Percentiles rank a stretch among this genome's conserved stretches.
phyloP scores from a whole-genome alignment of 2,797 vertebrate species.

The Myotis myotis region DNA sequence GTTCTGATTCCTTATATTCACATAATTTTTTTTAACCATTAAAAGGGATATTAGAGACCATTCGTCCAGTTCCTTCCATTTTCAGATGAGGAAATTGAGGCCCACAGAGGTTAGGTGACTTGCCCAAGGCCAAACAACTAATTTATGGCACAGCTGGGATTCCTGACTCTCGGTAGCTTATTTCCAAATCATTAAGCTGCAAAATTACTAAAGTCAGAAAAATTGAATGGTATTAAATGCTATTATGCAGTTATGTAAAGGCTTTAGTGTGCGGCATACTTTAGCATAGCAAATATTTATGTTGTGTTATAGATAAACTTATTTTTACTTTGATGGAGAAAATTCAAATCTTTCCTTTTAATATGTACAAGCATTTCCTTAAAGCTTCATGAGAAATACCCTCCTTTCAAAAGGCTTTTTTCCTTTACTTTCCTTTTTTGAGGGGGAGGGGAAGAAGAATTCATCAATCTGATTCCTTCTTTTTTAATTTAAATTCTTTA shows the following conservation, averaged over 20 bases:
- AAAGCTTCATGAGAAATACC: neutral
- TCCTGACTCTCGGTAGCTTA: neutral
- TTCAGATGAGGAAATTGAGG: conserved; percentile 37
- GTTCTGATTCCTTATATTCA: conserved; percentile 35
- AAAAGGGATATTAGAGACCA: conserved; percentile 1
- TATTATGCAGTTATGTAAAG: neutral
- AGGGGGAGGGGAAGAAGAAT: neutral
- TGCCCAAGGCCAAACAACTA: neutral
- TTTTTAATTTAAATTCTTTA: no score
- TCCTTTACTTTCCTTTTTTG: neutral
- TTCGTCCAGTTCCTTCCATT: conserved; percentile 21
- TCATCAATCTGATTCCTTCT: neutral
- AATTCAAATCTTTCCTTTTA: conserved; percentile 47
- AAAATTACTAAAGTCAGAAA: conserved; percentile 49
- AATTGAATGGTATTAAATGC: neutral
- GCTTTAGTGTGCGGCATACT: neutral
- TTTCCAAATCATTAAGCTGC: conserved; percentile 66
- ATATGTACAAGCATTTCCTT: conserved; percentile 26
- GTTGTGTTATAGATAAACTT: neutral
- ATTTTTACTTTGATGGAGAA: conserved; percentile 31
- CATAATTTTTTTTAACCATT: conserved; percentile 14
- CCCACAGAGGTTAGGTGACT: conserved; percentile 32
- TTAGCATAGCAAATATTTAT: conserved; percentile 19
- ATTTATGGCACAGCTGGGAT: conserved; percentile 31
- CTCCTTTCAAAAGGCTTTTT: neutral